phyloP scores from a whole-genome alignment of 2,888 invertebrate species.

The Synergus japonicus region DNA sequence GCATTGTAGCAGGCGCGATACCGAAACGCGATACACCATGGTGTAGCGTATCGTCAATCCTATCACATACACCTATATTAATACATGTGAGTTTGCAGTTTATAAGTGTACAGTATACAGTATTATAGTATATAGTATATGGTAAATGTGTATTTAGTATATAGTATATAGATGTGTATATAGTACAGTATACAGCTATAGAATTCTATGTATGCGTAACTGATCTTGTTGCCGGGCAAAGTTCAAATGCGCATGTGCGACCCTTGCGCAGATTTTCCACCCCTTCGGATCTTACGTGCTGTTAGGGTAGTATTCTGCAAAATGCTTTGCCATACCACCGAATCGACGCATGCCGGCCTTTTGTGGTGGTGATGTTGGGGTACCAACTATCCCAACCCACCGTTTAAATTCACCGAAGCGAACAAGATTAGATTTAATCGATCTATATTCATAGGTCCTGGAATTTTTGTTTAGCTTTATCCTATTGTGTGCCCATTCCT shows the following conservation, averaged over 20 bases:
- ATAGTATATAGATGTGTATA: neutral
- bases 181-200: neutral
- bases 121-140: neutral
- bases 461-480: conserved; percentile 20
- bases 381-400: conserved; percentile 24
- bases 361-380: conserved; percentile 33
- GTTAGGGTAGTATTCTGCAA: conserved; percentile 44
- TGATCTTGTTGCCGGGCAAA: conserved; percentile 27
- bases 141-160: conserved; percentile 1
- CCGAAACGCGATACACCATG: conserved; percentile 47
- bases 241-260: conserved; percentile 4
- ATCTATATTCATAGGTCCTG: conserved; percentile 18
- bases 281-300: conserved; percentile 44
- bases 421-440: conserved; percentile 40
- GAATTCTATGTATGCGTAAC: neutral
- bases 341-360: conserved; percentile 40
- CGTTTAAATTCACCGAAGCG: conserved; percentile 24
- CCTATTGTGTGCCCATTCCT: neutral
- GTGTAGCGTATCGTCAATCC: conserved; percentile 44
- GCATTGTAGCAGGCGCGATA: conserved; percentile 44
- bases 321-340: conserved; percentile 34
- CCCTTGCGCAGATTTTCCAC: conserved; percentile 46
- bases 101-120: neutral
- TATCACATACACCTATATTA: conserved; percentile 19
- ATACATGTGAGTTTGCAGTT: conserved; percentile 5